These are phyloP conservation scores for Zaprionus lachaisei DNA, from an alignment of 1,140 invertebrate species.

Conservation along the genomic window DNA sequence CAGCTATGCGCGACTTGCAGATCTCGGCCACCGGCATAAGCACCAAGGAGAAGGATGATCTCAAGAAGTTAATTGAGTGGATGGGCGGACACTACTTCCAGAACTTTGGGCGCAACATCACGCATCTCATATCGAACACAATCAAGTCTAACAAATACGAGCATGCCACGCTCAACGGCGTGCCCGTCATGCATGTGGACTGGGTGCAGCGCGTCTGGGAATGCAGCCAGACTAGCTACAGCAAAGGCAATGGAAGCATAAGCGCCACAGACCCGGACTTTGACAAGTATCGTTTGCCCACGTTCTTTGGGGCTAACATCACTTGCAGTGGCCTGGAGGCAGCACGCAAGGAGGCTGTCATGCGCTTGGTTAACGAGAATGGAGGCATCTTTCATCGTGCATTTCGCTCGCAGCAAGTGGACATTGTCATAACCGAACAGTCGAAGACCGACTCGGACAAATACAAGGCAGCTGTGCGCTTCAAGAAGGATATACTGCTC, in stretches of 20 bases:
- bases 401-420: slow-evolving; percentile 84
- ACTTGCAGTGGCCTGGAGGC: slow-evolving; percentile 91
- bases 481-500: slow-evolving; percentile 89
- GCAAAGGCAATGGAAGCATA: slow-evolving; percentile 85
- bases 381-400: slow-evolving; percentile 88
- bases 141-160: slow-evolving; percentile 91
- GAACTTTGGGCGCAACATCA: slow-evolving; percentile 89
- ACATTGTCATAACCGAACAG: slow-evolving; percentile 82
- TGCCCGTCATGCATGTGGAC: slow-evolving; percentile 90
- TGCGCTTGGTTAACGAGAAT: slow-evolving; percentile 89
- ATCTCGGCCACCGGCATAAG: slow-evolving; percentile 90
- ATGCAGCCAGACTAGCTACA: slow-evolving; percentile 84
- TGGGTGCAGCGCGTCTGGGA: slow-evolving; percentile 94
- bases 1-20: slow-evolving; percentile 91
- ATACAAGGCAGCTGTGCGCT: slow-evolving; percentile 90
- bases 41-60: slow-evolving; percentile 87
- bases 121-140: slow-evolving; percentile 92
- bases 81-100: slow-evolving; percentile 93
- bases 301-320: slow-evolving; percentile 92
- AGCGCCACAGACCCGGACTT: slow-evolving; percentile 88
- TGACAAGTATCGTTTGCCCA: slow-evolving; percentile 89
- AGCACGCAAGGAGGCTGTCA: slow-evolving; percentile 88
- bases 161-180: slow-evolving; percentile 89
- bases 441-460: slow-evolving; percentile 91
- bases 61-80: slow-evolving; percentile 89